Evolutionary conservation across 2,888 invertebrate species (phyloP), one percentile per base, ranked within the genome.

Genomic region (Notodonta ziczac): DNA sequence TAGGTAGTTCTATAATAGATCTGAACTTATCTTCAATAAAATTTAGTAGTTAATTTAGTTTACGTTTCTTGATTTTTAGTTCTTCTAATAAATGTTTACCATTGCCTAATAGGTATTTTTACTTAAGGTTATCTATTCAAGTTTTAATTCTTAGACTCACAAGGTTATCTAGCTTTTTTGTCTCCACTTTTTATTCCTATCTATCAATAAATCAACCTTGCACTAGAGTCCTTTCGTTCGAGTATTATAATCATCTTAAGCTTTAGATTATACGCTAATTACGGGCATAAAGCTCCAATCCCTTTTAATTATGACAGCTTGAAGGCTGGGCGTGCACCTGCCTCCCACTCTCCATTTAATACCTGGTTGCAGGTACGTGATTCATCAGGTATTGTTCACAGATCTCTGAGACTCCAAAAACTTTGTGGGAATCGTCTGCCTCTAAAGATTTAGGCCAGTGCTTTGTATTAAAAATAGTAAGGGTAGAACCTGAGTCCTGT

Each of bases 281-380:
- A 83, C 70, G 62, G 70, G 69, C 74, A 72, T 75, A 76, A 79
- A 75, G 75, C 59, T 62, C 71, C 69, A 66, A 81, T 80, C 73
- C 77, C 77, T 80, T 82, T 82, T 83, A 83, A 84, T 83, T 81
- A 81, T 85, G 85, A 84, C 84, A 83, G 80, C 63, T 81, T 82
- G 78, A 84, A 77, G 73, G 72, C 72, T 78, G 78, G 76, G 73
- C 74, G 74, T 73, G 70, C 77, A 80, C 75, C 73, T 76, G 81
- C 76, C 39, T 55, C 55, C 74, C 69, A 70, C 74, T 74, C 69
- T 70, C 67, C 72, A 65, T 66, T 73, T 53, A 39, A 55, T n/a
- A 40, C 14, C 5, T 54, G 5, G 13, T n/a, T 24, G 5, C 39
- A 39, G 6, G 6, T 40, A 39, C 13, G 40, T 55, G 55, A 52